Conservation (phyloP, 1,140 invertebrate genomes). For the Gryllus bimaculatus region DNA sequence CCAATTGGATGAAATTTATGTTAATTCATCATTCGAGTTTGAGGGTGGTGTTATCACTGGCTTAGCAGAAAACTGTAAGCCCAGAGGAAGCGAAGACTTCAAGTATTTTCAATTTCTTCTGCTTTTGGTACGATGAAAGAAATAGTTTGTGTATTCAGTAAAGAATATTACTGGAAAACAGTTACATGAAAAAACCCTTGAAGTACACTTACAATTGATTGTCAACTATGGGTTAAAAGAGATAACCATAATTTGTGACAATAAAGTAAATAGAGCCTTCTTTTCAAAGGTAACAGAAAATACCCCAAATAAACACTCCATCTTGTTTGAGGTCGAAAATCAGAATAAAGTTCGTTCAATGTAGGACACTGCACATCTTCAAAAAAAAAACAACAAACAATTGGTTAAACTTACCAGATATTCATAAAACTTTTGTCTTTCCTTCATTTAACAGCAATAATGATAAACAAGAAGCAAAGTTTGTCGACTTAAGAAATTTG, state of each 20-base stretch:
- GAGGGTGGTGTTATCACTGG: neutral
- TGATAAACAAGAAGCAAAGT: neutral
- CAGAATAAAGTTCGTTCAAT: neutral
- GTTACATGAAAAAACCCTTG: constrained; percentile 6
- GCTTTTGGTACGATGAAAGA: constrained; percentile 7
- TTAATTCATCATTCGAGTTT: constrained; percentile 7
- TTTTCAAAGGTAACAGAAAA: neutral
- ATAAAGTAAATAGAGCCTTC: neutral
- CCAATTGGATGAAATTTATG: constrained; percentile 8
- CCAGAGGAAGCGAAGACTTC: neutral
- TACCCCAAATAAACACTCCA: neutral
- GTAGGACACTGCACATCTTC: neutral
- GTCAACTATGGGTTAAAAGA: neutral
- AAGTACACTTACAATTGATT: neutral
- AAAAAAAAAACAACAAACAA: neutral
- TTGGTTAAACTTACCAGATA: neutral
- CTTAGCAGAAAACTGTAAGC: neutral
- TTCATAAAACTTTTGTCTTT: neutral
- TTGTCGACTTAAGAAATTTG: constrained; percentile 2
- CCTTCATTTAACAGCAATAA: neutral
- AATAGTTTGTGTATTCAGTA: neutral
- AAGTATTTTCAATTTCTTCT: neutral
- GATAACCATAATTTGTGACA: neutral
- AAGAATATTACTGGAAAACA: neutral
- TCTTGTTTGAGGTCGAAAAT: neutral